phyloP scores from a whole-genome alignment of 2,113 vertebrate genomes.

The Embiotoca jacksoni region DNA sequence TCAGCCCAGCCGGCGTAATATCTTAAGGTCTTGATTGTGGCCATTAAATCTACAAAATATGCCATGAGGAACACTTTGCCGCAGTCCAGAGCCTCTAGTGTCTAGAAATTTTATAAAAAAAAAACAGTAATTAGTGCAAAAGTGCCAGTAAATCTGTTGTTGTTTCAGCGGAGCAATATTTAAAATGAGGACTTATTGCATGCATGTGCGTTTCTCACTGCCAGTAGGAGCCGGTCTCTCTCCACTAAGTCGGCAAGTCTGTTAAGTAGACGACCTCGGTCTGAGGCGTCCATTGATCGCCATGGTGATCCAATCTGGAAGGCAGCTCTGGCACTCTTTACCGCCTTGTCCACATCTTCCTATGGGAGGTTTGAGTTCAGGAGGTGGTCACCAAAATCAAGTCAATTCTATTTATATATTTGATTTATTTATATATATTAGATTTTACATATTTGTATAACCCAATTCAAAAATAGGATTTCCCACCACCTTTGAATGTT shows the following conservation, averaged over 20 bases:
- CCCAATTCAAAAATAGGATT: no score
- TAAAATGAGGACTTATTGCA: not conserved
- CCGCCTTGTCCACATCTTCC: constrained; percentile 89
- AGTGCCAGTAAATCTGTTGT: not conserved
- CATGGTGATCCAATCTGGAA: constrained; percentile 90
- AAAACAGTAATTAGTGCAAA: not conserved
- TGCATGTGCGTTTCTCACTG: constrained; percentile 82
- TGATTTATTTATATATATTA: no score
- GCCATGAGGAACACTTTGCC: constrained; percentile 89
- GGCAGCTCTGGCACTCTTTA: constrained; percentile 88
- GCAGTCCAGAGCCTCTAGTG: constrained; percentile 88
- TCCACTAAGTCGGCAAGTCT: constrained; percentile 90
- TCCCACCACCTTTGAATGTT: no score
- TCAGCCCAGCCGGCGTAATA: constrained; percentile 92
- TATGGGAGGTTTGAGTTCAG: constrained; percentile 51
- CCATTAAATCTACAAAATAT: constrained; percentile 87
- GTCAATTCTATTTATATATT: no score
- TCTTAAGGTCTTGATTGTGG: constrained; percentile 86
- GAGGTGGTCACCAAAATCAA: not conserved
- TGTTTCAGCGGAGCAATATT: not conserved
- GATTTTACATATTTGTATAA: no score
- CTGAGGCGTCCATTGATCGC: constrained; percentile 92
- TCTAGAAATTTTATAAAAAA: constrained; percentile 74
- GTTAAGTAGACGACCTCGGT: constrained; percentile 85
- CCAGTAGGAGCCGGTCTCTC: constrained; percentile 86